Evolutionary conservation across 2,113 vertebrate species (phyloP).

Genomic region (Perccottus glenii): DNA sequence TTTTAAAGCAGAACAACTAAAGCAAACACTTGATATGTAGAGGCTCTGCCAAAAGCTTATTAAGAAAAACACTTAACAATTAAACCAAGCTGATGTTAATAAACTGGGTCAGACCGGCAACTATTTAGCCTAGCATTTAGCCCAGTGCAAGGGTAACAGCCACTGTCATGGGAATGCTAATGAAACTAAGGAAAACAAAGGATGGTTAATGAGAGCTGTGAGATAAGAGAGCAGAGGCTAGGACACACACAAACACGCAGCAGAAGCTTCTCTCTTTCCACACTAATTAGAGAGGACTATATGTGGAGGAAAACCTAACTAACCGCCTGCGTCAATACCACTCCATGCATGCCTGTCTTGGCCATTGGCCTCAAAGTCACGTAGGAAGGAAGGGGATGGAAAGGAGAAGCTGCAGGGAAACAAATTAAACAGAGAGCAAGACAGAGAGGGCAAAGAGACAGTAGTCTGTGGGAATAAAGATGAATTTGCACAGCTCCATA

Average conservation of each 20-base stretch:
- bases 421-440: conserved; percentile 52
- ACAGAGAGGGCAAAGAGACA: conserved; percentile 35
- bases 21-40: conserved; percentile 29
- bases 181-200: conserved; percentile 81
- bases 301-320: conserved; percentile 71
- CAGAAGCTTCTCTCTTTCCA: conserved; percentile 49
- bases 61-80: conserved; percentile 46
- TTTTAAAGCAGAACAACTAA: conserved; percentile 14
- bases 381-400: conserved; percentile 16
- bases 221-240: conserved; percentile 77
- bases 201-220: conserved; percentile 78
- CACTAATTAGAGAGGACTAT: conserved; percentile 75
- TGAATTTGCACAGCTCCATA: conserved; percentile 20
- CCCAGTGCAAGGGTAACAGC: conserved; percentile 63
- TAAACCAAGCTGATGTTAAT: conserved; percentile 61
- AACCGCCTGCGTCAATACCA: conserved; percentile 70
- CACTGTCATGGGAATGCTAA: conserved; percentile 76
- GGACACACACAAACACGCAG: conserved; percentile 36
- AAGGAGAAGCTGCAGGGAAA: conserved; percentile 27
- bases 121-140: conserved; percentile 72
- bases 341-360: conserved; percentile 46
- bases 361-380: conserved; percentile 51
- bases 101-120: conserved; percentile 44
- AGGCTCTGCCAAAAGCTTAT: conserved; percentile 29
- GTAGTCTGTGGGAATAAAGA: conserved; percentile 35